Evolutionary conservation across 1,140 invertebrate genomes (phyloP).

Genomic region (Diabrotica virgifera): DNA sequence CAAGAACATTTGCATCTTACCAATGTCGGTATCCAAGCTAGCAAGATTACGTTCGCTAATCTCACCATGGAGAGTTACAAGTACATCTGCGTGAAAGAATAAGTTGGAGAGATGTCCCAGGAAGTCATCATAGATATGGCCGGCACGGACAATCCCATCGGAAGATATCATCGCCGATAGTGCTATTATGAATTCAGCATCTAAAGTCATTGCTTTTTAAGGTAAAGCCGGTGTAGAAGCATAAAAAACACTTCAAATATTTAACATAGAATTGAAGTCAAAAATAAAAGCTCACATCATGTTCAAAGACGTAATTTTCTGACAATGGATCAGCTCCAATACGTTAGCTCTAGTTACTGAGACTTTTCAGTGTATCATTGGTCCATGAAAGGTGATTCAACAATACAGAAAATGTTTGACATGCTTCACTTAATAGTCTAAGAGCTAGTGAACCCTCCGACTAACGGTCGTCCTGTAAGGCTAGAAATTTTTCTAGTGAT

Average conservation of each 20-base stretch:
- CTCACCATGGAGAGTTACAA: constrained; percentile 99
- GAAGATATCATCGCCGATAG: constrained; percentile 98
- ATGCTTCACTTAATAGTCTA: constrained; percentile 89
- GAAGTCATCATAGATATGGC: constrained; percentile 98
- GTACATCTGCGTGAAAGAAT: constrained; percentile 99
- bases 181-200: constrained; percentile 99
- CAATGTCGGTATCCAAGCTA: constrained; percentile 96
- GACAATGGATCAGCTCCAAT: constrained; percentile 99
- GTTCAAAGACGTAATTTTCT: constrained; percentile 98
- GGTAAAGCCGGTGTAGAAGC: constrained; percentile 73
- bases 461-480: too few species aligned
- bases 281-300: constrained; percentile 99
- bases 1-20: constrained; percentile 95
- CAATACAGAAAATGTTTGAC: constrained; percentile 97
- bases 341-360: constrained; percentile 98
- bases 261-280: constrained; percentile 99
- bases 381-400: constrained; percentile 98
- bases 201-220: constrained; percentile 96
- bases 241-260: constrained; percentile 98
- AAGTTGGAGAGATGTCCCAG: constrained; percentile 95
- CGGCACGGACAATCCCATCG: constrained; percentile 92
- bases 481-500: too few species aligned
- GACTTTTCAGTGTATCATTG: constrained; percentile 95
- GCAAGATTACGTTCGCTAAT: constrained; percentile 97
- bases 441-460: too few species aligned